A percentile compares a stretch with the other conserved stretches of the same genome.
phyloP scores from a whole-genome alignment of 2,797 vertebrate genomes.

The Acrossocheilus wenchowensis region DNA sequence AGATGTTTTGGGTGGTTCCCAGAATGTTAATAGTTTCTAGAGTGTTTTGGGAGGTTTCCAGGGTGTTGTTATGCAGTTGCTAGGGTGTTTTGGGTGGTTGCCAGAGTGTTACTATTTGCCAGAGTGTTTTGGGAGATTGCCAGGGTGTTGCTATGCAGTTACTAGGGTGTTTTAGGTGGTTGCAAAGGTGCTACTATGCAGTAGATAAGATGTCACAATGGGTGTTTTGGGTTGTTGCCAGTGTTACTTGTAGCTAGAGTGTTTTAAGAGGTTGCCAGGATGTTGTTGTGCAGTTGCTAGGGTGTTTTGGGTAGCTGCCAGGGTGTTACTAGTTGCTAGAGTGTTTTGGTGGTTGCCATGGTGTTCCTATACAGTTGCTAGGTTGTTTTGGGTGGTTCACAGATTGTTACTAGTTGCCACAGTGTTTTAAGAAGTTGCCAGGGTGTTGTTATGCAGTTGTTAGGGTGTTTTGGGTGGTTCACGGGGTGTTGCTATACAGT shows the following conservation, averaged over 20 bases:
- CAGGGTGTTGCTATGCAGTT: not conserved
- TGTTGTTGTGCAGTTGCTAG: not conserved
- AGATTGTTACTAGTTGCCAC: not conserved
- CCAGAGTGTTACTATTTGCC: not conserved
- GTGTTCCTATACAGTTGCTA: no score
- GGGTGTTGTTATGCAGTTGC: not conserved
- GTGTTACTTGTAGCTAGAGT: not conserved
- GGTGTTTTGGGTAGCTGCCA: fast-evolving
- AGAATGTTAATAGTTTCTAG: not conserved
- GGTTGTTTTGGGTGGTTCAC: not conserved
- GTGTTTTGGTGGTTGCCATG: no score
- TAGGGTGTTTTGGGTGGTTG: not conserved
- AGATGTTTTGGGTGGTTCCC: not conserved
- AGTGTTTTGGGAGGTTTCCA: not conserved
- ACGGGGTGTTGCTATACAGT: no score
- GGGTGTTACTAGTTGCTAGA: not conserved
- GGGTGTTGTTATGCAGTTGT: not conserved
- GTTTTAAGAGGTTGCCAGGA: not conserved
- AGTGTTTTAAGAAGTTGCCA: not conserved
- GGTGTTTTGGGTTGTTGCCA: not conserved
- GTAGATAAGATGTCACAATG: not conserved
- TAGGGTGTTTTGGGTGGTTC: not conserved
- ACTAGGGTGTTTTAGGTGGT: not conserved
- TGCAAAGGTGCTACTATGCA: not conserved
- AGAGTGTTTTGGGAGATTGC: not conserved